phyloP scores from a whole-genome alignment of 2,113 vertebrate species.

The Pleuronectes platessa region DNA sequence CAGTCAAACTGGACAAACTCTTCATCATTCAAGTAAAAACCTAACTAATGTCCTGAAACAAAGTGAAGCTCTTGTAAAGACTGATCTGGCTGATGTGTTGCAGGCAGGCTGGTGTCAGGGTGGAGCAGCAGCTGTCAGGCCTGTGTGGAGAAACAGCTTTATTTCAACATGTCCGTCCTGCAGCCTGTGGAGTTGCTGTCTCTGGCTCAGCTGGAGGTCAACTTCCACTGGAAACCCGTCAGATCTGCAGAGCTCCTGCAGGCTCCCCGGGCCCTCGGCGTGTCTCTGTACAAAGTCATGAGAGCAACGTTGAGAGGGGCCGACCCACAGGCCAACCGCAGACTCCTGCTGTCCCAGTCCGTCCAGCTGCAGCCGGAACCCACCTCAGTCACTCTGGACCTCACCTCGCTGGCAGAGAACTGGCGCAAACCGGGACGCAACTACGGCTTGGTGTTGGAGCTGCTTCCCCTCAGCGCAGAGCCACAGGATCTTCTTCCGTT shows the following conservation, averaged over 20 bases:
- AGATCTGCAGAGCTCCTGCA: slow-evolving; percentile 8
- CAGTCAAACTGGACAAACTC: no score
- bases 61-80: no score
- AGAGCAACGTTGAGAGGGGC: slow-evolving; percentile 64
- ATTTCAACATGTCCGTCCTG: slow-evolving; percentile 90
- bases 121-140: slow-evolving; percentile 56
- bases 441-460: slow-evolving; percentile 82
- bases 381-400: slow-evolving; percentile 80
- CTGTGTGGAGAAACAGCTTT: slow-evolving; percentile 85
- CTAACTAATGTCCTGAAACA: no score
- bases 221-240: slow-evolving; percentile 79
- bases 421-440: slow-evolving; percentile 73
- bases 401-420: slow-evolving; percentile 77
- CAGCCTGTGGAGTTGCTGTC: slow-evolving; percentile 86
- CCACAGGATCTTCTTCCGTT: slow-evolving; percentile 41
- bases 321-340: slow-evolving; percentile 41
- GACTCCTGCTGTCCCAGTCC: slow-evolving; percentile 81
- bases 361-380: slow-evolving; percentile 72
- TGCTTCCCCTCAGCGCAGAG: slow-evolving; percentile 55
- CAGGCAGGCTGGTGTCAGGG: slow-evolving; percentile 60
- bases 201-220: slow-evolving; percentile 87
- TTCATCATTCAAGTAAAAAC: no score
- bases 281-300: slow-evolving; percentile 80
- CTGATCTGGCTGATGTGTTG: slow-evolving; percentile 24
- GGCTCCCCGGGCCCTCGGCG: slow-evolving; percentile 63